Base-by-base conservation (phyloP, 2,888 invertebrate genomes). In the Hipparchia semele region DNA sequence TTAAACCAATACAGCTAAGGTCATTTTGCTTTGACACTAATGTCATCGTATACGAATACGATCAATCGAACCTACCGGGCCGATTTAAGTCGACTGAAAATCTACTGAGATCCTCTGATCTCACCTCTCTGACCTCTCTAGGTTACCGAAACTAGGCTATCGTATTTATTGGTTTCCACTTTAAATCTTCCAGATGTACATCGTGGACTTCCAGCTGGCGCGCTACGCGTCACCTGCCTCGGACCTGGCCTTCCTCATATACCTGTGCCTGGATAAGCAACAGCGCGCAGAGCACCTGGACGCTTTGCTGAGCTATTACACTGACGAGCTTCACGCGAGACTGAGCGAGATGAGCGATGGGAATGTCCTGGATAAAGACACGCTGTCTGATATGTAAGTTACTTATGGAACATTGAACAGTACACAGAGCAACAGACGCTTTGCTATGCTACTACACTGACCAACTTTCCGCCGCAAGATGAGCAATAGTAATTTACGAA, bases 151-250 rank as follows among this genome's bases (percentile, higher is more conserved):
- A 8, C 7, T 13, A 56, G 56, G 7, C 23, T 39, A 13, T 56
- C 13, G 8, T 23, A n/a, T n/a, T 2, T 56, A 13, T 0, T 13
- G 2, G 3, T 58, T 2, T 7, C 23, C 8, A 13, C 23, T 61
- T 61, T 10, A 6, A 51, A 33, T 23, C 33, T 75, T 80, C 75
- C 87, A 96, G 96, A 95, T 96, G 84, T 95, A 94, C 80, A 89
- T 96, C 68, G 95, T 96, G 49, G 96, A 96, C 83, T 96, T 96
- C 84, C 96, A 96, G 86, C 85, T 96, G 71, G 95, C 95, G 33
- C 95, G 96, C 13, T 96, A 96, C 79, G 96, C 96, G 49, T 96
- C 96, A 0, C 95, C 96, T 66, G 95, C 96, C 0, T 86, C 96
- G 64, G 96, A 96, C 84, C 88, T 96, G 79, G 95, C 95, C 2